Conservation (phyloP, 92 coral and sea anemone species). For the Epizoanthus ramosus region DNA sequence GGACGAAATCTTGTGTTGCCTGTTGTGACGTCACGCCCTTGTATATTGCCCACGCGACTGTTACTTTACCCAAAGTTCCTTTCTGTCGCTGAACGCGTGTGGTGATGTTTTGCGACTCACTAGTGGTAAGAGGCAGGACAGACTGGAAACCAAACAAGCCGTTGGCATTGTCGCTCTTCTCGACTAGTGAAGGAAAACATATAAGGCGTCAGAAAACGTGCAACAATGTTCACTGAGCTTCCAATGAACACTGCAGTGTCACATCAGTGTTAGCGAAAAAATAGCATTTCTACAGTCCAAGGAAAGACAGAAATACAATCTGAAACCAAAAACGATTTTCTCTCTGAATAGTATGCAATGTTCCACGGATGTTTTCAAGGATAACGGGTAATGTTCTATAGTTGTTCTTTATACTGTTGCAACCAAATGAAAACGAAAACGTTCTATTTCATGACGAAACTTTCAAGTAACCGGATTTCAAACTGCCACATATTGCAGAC, state of each 20-base stretch:
- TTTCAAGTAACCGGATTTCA: no score
- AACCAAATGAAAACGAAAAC: no score
- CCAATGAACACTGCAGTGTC: background rate
- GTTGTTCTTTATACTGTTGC: no score
- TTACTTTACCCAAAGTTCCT: conserved; percentile 67
- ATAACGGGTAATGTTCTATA: no score
- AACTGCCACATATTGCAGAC: no score
- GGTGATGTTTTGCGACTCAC: conserved; percentile 69
- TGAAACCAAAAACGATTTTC: no score
- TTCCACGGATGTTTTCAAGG: no score
- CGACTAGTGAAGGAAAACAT: conserved; percentile 56
- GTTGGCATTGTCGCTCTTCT: conserved; percentile 97
- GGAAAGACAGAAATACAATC: no score
- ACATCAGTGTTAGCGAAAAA: background rate
- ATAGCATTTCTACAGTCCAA: no score
- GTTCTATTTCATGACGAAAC: no score
- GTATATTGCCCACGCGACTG: conserved; percentile 79
- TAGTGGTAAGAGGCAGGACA: conserved; percentile 45
- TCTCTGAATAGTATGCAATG: no score
- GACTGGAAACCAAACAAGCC: conserved; percentile 88
- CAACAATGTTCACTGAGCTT: background rate
- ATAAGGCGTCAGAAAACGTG: background rate
- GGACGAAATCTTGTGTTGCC: conserved; percentile 75
- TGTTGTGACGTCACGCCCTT: conserved; percentile 51
- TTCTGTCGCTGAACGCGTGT: conserved; percentile 59